These are phyloP conservation scores for Panthera leo DNA, from an alignment of 2,113 vertebrate genomes.

Conservation along the genomic window DNA sequence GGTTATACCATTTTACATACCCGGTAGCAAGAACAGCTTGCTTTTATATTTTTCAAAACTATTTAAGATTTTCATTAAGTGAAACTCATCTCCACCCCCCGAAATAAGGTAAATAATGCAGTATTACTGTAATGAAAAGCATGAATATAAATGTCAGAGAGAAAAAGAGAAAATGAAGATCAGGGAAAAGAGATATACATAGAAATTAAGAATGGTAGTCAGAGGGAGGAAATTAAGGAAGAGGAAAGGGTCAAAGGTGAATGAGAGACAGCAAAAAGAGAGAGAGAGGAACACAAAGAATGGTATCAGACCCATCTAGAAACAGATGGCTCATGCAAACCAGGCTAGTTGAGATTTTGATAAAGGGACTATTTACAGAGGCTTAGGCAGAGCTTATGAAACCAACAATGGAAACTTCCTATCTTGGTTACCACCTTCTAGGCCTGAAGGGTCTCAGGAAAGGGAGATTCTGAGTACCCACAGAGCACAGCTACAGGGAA, in stretches of 20 bases:
- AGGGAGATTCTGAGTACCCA: not conserved
- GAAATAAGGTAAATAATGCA: not conserved
- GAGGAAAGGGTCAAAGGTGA: not conserved
- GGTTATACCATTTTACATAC: not conserved
- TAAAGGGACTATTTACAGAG: not conserved
- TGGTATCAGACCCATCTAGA: not conserved
- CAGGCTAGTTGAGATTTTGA: not conserved
- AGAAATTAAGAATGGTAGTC: not conserved
- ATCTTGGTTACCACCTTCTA: not conserved
- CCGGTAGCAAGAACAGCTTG: not conserved
- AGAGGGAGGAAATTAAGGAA: not conserved
- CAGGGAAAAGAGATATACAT: not conserved
- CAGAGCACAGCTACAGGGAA: not conserved
- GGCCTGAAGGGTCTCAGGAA: not conserved
- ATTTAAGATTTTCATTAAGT: slow-evolving; percentile 19
- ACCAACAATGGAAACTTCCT: not conserved
- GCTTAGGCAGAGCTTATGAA: not conserved
- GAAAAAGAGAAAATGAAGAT: not conserved
- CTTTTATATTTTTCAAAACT: not conserved
- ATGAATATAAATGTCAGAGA: not conserved
- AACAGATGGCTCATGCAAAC: not conserved
- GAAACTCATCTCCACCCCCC: not conserved
- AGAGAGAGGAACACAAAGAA: not conserved
- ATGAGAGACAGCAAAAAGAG: not conserved
- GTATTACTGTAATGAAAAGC: not conserved